phyloP scores from a whole-genome alignment of 2,888 invertebrate genomes.

The Antheraea assamensis region DNA sequence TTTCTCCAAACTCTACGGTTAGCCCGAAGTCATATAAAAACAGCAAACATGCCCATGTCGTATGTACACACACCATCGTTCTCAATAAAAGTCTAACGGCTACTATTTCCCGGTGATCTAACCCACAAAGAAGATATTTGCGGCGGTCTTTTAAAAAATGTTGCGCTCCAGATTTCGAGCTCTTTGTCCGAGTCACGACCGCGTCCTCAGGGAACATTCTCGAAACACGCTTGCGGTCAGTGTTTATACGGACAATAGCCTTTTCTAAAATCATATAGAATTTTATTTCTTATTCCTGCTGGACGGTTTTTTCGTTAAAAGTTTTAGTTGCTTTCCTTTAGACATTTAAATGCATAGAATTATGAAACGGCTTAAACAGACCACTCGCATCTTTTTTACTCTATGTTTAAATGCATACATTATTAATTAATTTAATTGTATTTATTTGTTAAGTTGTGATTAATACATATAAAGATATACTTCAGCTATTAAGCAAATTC shows the following conservation, averaged over 20 bases:
- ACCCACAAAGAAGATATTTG: constrained; percentile 46
- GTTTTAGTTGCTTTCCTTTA: background rate
- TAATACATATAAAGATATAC: too few relatives aligned
- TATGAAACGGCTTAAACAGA: too few relatives aligned
- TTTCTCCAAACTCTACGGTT: constrained; percentile 20
- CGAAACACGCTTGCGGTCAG: constrained; percentile 42
- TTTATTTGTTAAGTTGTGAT: too few relatives aligned
- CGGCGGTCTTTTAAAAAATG: constrained; percentile 54
- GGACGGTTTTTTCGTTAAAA: background rate
- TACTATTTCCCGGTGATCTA: constrained; percentile 31
- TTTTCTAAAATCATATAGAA: constrained; percentile 22
- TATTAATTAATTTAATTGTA: too few relatives aligned
- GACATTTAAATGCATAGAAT: too few relatives aligned
- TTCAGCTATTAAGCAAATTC: too few relatives aligned
- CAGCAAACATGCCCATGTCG: constrained; percentile 19
- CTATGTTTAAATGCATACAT: too few relatives aligned
- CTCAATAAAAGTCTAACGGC: constrained; percentile 30
- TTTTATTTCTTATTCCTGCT: constrained; percentile 11
- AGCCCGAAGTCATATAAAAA: constrained; percentile 26
- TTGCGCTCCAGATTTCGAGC: constrained; percentile 56
- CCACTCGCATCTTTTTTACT: too few relatives aligned
- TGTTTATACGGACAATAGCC: constrained; percentile 35
- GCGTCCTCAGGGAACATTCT: constrained; percentile 50
- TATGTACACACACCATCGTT: constrained; percentile 28
- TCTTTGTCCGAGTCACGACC: constrained; percentile 66